Base-by-base conservation (phyloP, 2,113 vertebrate species). In the Channa argus region DNA sequence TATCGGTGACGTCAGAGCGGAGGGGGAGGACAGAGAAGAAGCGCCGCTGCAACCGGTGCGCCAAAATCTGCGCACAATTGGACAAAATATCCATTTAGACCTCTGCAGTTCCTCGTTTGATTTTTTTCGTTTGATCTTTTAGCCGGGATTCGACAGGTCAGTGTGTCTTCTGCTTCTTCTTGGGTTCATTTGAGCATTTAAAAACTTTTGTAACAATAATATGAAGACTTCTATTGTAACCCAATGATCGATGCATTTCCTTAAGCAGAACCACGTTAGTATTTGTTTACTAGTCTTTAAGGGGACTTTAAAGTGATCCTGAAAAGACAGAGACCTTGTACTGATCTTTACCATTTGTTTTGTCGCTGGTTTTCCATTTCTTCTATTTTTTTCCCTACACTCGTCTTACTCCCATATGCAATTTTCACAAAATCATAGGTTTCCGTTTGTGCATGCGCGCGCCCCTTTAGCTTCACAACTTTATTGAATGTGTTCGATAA, bases 1-100 rank as follows among this genome's bases (percentile, higher is more conserved):
- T 63, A 73, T 74, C 49, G 15, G 74, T 91, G 90, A 91, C 90
- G 89, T 91, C 92, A 93, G 44, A 55, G 54, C 41, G 24, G 50
- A 11, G 67, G 52, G 55, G 70, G 67, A 14, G 70, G 55, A 46
- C 53, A 63, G 8, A 45, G 66, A 39, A 61, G 71, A 73, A 73
- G 85, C 81, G 86, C 70, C 53, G 64, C 8, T 44, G 51, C 34
- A 61, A 55, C 58, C 74, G 68, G 55, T 84, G 82, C 71, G 80
- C 73, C 60, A 76, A 49, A 74, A 81, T 65, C 12, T 69, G 62
- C 63, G 68, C 81, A 80, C 43, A 77, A 77, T 71, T 50, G 38
- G 1, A 68, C 39, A 55, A 71, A 69, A 73, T 65, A 50, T 49
- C 15, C 8, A 7, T 14, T 44, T 33, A 8, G 33, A 15, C 34